Conservation (phyloP, 2,888 invertebrate genomes). For the Lycocerus yunnanus region DNA sequence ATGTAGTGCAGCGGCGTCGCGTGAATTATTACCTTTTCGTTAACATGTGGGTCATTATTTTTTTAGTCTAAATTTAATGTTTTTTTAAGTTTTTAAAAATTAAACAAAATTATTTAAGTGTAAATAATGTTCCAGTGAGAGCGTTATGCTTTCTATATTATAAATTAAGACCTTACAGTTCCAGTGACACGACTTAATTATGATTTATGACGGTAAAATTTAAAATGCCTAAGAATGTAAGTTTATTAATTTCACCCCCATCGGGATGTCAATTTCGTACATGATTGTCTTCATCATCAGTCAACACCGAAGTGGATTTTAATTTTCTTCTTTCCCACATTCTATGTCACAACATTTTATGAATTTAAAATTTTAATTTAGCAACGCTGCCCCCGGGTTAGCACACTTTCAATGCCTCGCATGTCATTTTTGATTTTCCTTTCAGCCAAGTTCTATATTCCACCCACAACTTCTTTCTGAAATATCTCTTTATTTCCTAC, state of each 20-base stretch:
- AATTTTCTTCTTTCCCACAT: background rate
- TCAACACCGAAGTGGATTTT: background rate
- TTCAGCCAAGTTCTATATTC: background rate
- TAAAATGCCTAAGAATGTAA: background rate
- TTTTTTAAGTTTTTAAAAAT: background rate
- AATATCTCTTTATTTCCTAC: background rate
- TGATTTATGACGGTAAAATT: background rate
- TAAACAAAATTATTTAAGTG: background rate
- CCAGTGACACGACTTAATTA: background rate
- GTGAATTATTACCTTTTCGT: background rate
- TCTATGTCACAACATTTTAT: background rate
- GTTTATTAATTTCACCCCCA: background rate
- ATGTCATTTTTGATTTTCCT: background rate
- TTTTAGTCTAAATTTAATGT: background rate
- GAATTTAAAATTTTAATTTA: background rate
- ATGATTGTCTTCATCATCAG: background rate
- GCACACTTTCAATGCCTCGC: background rate
- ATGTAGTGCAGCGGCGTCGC: background rate
- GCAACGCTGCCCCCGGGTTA: background rate
- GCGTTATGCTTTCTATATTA: background rate
- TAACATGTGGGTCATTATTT: background rate
- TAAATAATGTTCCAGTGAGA: background rate
- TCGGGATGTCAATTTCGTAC: background rate
- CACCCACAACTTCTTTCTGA: background rate
- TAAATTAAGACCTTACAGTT: background rate